Evolutionary conservation across 1,140 invertebrate species (phyloP).

Genomic region (Drosophila melanica): DNA sequence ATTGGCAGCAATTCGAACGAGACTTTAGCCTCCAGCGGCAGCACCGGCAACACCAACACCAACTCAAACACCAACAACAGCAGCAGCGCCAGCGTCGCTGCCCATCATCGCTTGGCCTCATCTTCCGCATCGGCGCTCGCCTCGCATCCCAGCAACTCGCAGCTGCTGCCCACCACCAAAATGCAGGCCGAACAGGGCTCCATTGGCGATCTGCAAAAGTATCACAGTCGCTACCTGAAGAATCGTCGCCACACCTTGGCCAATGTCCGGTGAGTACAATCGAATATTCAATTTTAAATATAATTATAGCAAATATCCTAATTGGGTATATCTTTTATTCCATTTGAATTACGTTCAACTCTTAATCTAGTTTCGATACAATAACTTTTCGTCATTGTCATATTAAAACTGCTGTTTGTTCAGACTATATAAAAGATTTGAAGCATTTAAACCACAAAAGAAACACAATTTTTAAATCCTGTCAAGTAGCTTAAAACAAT

Average conservation of each 20-base stretch:
- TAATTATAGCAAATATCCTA: too few relatives aligned
- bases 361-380: too few relatives aligned
- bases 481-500: too few relatives aligned
- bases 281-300: too few relatives aligned
- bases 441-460: too few relatives aligned
- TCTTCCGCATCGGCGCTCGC: conserved; percentile 74
- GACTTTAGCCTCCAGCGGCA: conserved; percentile 65
- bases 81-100: conserved; percentile 71
- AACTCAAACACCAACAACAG: conserved; percentile 78
- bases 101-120: conserved; percentile 67
- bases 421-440: too few relatives aligned
- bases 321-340: too few relatives aligned
- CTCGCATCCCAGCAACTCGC: conserved; percentile 72
- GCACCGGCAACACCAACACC: conserved; percentile 65
- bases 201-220: conserved; percentile 93
- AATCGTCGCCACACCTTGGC: conserved; percentile 93
- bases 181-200: conserved; percentile 95
- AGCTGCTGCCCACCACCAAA: conserved; percentile 85
- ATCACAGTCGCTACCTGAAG: conserved; percentile 92
- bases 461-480: too few relatives aligned
- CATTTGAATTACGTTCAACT: too few relatives aligned
- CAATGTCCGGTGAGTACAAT: conserved; percentile 91
- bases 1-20: conserved; percentile 82
- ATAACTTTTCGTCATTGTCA: too few relatives aligned
- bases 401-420: too few relatives aligned